Evolutionary conservation across 1,140 invertebrate species (phyloP), one percentile per base, ranked within the genome.

Genomic region (Eumeta japonica): DNA sequence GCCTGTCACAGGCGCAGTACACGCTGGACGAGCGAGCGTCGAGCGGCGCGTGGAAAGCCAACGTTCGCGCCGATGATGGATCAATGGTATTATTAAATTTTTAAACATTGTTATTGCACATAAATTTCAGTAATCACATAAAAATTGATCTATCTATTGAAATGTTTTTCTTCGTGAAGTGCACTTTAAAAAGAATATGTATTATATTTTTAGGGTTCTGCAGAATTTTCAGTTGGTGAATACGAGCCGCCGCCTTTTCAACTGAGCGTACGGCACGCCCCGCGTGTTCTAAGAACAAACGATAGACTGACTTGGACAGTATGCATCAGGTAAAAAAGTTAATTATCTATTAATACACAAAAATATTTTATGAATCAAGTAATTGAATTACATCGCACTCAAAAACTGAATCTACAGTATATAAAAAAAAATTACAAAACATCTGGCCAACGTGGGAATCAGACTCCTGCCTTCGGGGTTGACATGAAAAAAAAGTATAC

Each of bases 241-340:
- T 76, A 76, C 45, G 58, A 65, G 18, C 41, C 74, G 7, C 74
- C 66, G 0, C 62, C 62, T 1, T 75, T 74, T 41, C 67, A 74
- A 34, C 41, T 76, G 35, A 63, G 58, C 7, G 66, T 75, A 0
- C 44, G 55, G 0, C 62, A 74, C 35, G 45, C 68, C 0, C 48
- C 63, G 14, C 52, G 48, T 13, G 55, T 73, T 3, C 32, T 75
- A 18, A 41, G 55, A 11, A 58, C 66, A 29, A 72, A 58, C 34
- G 72, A 73, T 7, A 52, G 67, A 38, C 55, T 74, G 0, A 50
- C 62, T 0, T 75, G 70, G 66, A 65, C 62, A 19, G 68, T 76
- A 0, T 76, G 73, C 42, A 67, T 68, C 12, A 73, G 64, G 73
- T 76, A 46, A 7, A n/a, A n/a, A n/a, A n/a, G n/a, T n/a, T n/a